Percentiles rank a stretch among this genome's conserved stretches.
phyloP scores from a whole-genome alignment of 2,113 vertebrate genomes.

The Dryoscopus gambensis region DNA sequence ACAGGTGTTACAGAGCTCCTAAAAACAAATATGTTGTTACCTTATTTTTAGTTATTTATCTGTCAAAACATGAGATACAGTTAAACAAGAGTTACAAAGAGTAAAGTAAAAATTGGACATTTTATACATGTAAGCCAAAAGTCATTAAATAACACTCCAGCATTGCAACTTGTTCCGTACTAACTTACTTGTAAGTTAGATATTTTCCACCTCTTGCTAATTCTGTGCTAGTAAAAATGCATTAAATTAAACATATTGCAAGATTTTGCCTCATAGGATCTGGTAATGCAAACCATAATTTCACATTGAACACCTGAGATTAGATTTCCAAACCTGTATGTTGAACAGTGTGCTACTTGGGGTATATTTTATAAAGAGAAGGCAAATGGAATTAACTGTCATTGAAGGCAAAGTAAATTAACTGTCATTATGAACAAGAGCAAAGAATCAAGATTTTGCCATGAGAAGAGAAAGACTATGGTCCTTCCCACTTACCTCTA shows the following conservation, averaged over 20 bases:
- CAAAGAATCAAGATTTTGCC: neutral
- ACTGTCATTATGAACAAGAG: neutral
- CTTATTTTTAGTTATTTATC: neutral
- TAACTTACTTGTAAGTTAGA: neutral
- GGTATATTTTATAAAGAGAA: neutral
- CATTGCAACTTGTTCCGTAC: neutral
- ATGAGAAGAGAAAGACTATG: neutral
- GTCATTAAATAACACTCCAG: neutral
- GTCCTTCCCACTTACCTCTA: neutral
- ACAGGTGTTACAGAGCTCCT: neutral
- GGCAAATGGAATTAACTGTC: constrained; percentile 1
- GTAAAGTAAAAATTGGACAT: neutral
- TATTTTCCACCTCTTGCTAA: neutral
- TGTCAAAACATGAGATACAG: neutral
- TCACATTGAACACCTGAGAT: neutral
- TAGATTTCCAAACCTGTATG: neutral
- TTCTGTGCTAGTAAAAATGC: neutral
- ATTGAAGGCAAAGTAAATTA: constrained; percentile 15
- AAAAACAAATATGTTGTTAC: neutral
- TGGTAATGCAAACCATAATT: neutral
- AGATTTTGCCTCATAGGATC: neutral
- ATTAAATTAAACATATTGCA: neutral
- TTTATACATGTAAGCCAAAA: neutral
- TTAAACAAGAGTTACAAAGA: neutral
- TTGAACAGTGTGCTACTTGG: neutral